phyloP scores from a whole-genome alignment of 2,888 invertebrate species.

The Polydrusus cervinus region DNA sequence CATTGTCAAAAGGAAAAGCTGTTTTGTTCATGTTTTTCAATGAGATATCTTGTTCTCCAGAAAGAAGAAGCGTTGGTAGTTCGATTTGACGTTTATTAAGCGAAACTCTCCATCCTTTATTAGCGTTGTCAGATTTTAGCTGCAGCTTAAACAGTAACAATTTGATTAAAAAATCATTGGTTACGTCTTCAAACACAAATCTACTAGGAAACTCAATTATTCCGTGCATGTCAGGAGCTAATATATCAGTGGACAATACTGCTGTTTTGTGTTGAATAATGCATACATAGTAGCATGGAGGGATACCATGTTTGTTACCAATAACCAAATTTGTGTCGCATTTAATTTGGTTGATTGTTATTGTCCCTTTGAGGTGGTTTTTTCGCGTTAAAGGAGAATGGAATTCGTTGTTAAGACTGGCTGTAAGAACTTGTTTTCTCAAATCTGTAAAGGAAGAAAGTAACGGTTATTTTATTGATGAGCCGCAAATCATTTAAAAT shows the following conservation, averaged over 20 bases:
- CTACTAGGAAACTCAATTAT: not conserved
- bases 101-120: not conserved
- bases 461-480: too few relatives aligned
- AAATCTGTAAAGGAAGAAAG: conserved; percentile 1
- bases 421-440: not conserved
- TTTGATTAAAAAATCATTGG: not conserved
- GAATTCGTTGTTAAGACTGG: not conserved
- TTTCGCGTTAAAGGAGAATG: too few relatives aligned
- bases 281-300: not conserved
- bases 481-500: too few relatives aligned
- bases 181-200: not conserved
- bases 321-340: not conserved
- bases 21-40: not conserved
- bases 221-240: not conserved
- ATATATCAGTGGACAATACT: not conserved
- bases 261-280: not conserved
- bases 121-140: not conserved
- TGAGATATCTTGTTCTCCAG: not conserved
- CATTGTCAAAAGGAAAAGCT: not conserved
- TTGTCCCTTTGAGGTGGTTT: not conserved
- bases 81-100: not conserved
- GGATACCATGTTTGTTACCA: not conserved
- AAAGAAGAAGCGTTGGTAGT: not conserved
- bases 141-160: not conserved
- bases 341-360: not conserved